These are phyloP conservation scores for Scomberomorus guttatus DNA, from an alignment of 2,797 vertebrate genomes.

Conservation along the genomic window DNA sequence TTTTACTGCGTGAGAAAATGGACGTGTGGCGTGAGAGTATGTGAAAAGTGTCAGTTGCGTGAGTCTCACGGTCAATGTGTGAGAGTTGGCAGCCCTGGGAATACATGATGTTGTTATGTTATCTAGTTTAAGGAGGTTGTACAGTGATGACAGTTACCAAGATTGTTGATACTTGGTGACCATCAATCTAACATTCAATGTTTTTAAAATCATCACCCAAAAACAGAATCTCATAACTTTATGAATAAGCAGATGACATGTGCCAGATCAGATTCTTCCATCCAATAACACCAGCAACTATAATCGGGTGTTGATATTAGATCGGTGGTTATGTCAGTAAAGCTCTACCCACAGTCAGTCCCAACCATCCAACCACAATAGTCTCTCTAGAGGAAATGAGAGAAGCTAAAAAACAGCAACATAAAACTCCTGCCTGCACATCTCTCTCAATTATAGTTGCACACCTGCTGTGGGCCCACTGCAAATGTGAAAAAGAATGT, in stretches of 20 bases:
- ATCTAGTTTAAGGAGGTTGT: no score
- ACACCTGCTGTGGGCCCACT: not conserved
- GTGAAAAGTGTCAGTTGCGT: no score
- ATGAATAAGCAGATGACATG: not conserved
- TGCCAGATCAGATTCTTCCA: not conserved
- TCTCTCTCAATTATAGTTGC: not conserved
- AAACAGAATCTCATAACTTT: no score
- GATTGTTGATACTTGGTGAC: no score
- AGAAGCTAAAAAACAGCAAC: conserved; percentile 16
- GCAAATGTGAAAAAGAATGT: not conserved
- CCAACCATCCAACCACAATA: not conserved
- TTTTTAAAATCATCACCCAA: no score
- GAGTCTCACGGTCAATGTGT: no score
- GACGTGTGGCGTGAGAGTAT: no score
- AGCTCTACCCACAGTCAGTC: not conserved
- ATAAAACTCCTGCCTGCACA: not conserved
- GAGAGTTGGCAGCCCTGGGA: no score
- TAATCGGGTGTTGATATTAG: conserved; percentile 11
- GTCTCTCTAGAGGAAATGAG: conserved; percentile 7
- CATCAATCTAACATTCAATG: no score
- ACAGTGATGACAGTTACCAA: no score
- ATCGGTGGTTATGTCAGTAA: not conserved
- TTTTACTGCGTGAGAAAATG: no score
- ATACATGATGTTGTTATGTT: no score
- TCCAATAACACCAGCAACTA: not conserved